Conservation (phyloP, 2,113 vertebrate species). For the Bos javanicus region DNA sequence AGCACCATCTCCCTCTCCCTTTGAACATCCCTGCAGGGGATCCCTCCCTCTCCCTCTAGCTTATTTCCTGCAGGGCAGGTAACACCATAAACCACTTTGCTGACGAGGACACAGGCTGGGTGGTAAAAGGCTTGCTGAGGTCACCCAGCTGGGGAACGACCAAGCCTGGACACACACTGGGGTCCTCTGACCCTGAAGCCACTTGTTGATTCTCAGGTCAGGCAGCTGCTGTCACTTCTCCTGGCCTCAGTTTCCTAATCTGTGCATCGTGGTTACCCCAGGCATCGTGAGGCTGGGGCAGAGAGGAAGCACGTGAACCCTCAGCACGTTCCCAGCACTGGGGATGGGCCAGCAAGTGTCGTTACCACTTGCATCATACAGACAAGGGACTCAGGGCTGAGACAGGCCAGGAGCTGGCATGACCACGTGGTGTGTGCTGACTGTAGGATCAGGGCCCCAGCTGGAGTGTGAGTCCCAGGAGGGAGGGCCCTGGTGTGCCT, state of each 20-base stretch:
- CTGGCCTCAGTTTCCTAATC: background rate
- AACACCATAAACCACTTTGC: background rate
- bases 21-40: accelerated
- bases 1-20: accelerated
- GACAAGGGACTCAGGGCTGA: background rate
- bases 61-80: accelerated
- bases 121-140: background rate
- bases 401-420: accelerated
- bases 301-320: accelerated
- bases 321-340: accelerated
- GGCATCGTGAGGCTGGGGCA: accelerated
- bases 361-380: accelerated
- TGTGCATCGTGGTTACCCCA: background rate
- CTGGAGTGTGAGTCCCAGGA: background rate
- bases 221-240: background rate
- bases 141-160: no score
- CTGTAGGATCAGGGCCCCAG: background rate
- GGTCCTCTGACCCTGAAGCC: background rate
- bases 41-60: background rate
- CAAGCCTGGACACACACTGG: background rate
- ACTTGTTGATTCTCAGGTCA: background rate
- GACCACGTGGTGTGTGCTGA: accelerated
- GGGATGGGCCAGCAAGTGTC: background rate
- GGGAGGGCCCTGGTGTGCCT: background rate
- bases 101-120: background rate